These are phyloP conservation scores for Bagarius yarrelli DNA, from an alignment of 2,113 vertebrate genomes.

Conservation along the genomic window DNA sequence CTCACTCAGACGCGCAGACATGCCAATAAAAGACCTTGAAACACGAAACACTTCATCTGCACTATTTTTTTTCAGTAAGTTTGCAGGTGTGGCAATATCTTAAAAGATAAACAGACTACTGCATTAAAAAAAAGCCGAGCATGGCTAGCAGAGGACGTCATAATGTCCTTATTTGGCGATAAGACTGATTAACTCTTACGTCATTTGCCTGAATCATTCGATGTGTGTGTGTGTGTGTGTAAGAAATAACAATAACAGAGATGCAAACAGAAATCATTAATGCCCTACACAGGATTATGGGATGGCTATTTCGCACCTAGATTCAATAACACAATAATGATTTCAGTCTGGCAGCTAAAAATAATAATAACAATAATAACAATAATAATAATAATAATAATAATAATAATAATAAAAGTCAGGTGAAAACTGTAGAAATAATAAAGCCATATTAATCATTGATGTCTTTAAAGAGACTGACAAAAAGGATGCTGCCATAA, in stretches of 20 bases:
- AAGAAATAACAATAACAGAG: background rate
- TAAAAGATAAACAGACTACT: background rate
- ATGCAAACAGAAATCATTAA: slow-evolving; percentile 15
- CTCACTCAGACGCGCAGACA: background rate
- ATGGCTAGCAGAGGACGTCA: slow-evolving; percentile 23
- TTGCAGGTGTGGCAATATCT: background rate
- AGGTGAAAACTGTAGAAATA: background rate
- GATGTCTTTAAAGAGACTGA: background rate
- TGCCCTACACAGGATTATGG: background rate
- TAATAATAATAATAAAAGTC: background rate
- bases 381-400: background rate
- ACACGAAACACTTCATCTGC: background rate
- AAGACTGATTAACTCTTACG: slow-evolving; percentile 7
- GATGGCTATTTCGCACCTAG: background rate
- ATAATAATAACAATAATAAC: background rate
- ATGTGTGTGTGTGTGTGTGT: slow-evolving; percentile 11
- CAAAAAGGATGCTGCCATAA: slow-evolving; percentile 42
- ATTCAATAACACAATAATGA: background rate
- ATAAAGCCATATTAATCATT: background rate
- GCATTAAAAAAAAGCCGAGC: background rate
- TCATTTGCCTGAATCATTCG: slow-evolving; percentile 15
- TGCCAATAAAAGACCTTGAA: slow-evolving; percentile 13
- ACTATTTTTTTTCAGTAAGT: background rate
- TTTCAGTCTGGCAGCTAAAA: background rate
- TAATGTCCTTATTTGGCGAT: slow-evolving; percentile 16